Evolutionary conservation across 2,888 invertebrate genomes (phyloP), one percentile per base, ranked within the genome.

Genomic region (Philhelius pedissequus): DNA sequence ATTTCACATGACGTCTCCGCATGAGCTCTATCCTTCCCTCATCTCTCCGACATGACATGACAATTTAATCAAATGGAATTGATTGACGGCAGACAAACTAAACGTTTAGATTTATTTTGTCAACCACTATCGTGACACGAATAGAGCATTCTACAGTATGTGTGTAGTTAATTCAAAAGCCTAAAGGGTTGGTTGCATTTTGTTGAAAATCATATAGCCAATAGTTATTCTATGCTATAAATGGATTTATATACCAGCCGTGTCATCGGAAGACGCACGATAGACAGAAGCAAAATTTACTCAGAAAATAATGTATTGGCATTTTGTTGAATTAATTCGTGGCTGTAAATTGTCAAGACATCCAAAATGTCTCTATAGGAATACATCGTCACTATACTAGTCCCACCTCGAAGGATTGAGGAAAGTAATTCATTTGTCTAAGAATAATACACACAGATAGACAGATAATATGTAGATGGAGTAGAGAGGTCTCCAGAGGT

Each of bases 261-360:
- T 20, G n/a, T 30, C 60, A n/a, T 11, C 3, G 4, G 25, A 4
- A 18, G 3, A n/a, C 1, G 1, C 27, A 4, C 7, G 25, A 40
- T 50, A 50, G 56, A 58, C 66, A 43, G 52, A 62, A 11, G 22
- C 13, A 48, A 38, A 52, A 62, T 73, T 62, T 73, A 25, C 8
- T 64, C 18, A 9, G 56, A 66, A 75, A 58, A 38, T 75, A 75
- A 66, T 75, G 58, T 66, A 66, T 66, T 56, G 66, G 48, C 38
- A 58, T 75, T 75, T 45, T 56, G 27, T 45, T 15, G 58, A 45
- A 27, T 58, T 58, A 50, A 60, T 58, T 48, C 68, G 35, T 62
- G 71, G 40, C 50, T 71, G 71, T 38, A 38, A 71, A 50, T 50
- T 68, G 54, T 48, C 45, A 45, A 45, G 45, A 9, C 30, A 45